These are phyloP conservation scores for Heliothis subflexa DNA, from an alignment of 1,140 invertebrate species.

Conservation along the genomic window DNA sequence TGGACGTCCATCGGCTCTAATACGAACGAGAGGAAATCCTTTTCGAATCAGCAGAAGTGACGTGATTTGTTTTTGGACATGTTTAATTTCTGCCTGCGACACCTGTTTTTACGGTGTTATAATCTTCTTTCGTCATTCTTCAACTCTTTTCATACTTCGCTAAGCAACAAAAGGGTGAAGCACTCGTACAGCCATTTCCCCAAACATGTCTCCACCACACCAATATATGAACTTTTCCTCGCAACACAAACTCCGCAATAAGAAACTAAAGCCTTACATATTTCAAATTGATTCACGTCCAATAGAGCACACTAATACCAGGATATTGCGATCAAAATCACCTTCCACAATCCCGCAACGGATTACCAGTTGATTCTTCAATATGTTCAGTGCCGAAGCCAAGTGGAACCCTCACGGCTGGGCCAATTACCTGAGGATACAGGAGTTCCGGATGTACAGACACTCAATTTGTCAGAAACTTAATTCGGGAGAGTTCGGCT, in stretches of 20 bases:
- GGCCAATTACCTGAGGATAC: slow-evolving; percentile 21
- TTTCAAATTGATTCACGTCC: slow-evolving; percentile 25
- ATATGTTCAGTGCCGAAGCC: slow-evolving; percentile 19
- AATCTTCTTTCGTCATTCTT: no score
- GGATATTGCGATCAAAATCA: slow-evolving; percentile 11
- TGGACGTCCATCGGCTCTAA: neutral
- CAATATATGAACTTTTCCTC: neutral
- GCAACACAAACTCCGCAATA: neutral
- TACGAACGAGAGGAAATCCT: no score
- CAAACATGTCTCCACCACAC: neutral
- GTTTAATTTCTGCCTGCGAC: no score
- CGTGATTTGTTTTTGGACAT: no score
- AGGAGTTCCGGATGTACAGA: slow-evolving; percentile 12
- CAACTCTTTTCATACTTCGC: no score
- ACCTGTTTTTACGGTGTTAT: no score
- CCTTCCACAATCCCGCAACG: slow-evolving; percentile 4
- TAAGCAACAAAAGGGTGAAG: no score
- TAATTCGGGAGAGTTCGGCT: slow-evolving; percentile 15
- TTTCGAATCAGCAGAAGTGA: no score
- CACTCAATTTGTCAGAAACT: slow-evolving; percentile 33
- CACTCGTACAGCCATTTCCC: neutral
- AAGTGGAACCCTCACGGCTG: slow-evolving; percentile 13
- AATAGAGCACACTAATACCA: neutral
- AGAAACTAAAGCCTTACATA: slow-evolving; percentile 3
- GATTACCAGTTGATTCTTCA: slow-evolving; percentile 38